These are phyloP conservation scores for Peucedramus taeniatus DNA, from an alignment of 2,113 vertebrate genomes.

Conservation along the genomic window DNA sequence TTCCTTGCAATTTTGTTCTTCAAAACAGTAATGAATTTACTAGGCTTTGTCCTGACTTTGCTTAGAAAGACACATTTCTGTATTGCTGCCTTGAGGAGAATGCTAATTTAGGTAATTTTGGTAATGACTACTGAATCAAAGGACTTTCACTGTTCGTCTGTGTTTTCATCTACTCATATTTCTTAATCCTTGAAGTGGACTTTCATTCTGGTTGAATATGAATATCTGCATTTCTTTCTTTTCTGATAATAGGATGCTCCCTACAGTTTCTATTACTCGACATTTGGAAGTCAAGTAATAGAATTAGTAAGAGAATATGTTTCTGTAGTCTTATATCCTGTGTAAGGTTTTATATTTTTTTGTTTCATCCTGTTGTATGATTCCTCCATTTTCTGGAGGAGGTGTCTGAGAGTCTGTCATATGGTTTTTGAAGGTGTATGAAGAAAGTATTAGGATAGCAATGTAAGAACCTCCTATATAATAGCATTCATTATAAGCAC, in stretches of 20 bases:
- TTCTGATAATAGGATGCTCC: not conserved
- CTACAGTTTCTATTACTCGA: not conserved
- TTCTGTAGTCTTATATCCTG: not conserved
- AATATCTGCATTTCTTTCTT: not conserved
- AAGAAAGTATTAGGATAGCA: not conserved
- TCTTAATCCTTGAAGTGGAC: not conserved
- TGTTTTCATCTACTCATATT: not conserved
- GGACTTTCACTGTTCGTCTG: not conserved
- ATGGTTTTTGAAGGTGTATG: not conserved
- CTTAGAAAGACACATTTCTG: not conserved
- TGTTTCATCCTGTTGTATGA: not conserved
- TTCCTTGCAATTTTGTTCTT: not conserved
- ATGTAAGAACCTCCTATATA: not conserved
- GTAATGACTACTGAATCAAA: not conserved
- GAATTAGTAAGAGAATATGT: too few relatives aligned
- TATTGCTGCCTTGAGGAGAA: not conserved
- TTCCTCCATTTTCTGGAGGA: not conserved
- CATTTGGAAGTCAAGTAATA: not conserved
- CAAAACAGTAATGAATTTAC: not conserved
- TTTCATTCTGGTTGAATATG: not conserved
- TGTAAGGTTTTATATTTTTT: not conserved
- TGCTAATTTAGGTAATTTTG: not conserved
- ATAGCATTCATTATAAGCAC: not conserved
- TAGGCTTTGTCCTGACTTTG: not conserved
- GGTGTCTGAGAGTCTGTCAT: not conserved